These are phyloP conservation scores for Sebastes jordani DNA, from an alignment of 2,797 vertebrate species.

Conservation along the genomic window DNA sequence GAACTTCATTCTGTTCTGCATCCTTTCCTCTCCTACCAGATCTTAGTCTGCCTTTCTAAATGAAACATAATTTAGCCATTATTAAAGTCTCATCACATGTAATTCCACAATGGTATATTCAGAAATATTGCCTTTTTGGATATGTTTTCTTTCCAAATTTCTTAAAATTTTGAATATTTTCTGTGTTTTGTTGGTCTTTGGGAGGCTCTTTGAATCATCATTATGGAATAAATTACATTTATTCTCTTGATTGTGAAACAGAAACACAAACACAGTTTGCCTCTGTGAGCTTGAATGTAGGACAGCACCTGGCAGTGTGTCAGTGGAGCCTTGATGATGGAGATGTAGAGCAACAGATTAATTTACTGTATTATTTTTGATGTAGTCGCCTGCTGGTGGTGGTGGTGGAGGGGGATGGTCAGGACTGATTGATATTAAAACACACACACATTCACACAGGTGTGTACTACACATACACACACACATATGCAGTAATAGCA, in stretches of 20 bases:
- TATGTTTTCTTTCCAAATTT: neutral
- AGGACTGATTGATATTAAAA: constrained; percentile 66
- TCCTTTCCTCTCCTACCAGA: neutral
- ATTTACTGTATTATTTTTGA: constrained; percentile 62
- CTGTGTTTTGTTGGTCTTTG: neutral
- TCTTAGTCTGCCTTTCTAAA: neutral
- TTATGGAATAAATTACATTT: neutral
- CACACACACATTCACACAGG: constrained; percentile 24
- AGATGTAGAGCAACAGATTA: constrained; percentile 28
- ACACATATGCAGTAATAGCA: neutral
- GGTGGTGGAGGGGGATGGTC: neutral
- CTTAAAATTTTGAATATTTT: neutral
- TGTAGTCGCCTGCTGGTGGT: constrained; percentile 14
- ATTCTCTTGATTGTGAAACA: neutral
- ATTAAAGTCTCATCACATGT: neutral
- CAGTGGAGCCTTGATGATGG: constrained; percentile 17
- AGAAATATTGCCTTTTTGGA: neutral
- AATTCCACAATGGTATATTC: neutral
- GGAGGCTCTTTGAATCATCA: neutral
- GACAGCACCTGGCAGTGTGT: constrained; percentile 60
- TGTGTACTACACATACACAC: constrained; percentile 4
- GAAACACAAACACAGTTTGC: neutral
- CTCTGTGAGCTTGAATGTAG: constrained; percentile 34
- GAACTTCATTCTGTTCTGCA: neutral
- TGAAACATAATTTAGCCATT: neutral